Percentiles rank a stretch among this genome's conserved stretches.
Conservation (phyloP, 2,113 vertebrate species). For the Tragelaphus imberbis region DNA sequence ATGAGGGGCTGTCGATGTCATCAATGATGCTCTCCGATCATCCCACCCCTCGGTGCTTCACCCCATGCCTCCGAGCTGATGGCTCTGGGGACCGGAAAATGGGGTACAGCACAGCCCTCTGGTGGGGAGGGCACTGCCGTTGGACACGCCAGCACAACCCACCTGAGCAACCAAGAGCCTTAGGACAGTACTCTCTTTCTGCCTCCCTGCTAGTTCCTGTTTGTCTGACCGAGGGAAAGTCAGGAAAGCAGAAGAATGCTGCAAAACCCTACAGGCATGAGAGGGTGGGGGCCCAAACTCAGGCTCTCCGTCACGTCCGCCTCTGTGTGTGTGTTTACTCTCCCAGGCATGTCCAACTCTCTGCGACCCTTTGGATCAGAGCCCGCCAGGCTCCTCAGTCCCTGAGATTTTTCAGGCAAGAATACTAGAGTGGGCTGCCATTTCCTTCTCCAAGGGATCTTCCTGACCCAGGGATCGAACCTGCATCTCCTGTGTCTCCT, state of each 20-base stretch:
- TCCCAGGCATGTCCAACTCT: neutral
- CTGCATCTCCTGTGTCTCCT: neutral
- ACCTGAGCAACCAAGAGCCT: neutral
- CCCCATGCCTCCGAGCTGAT: accelerated
- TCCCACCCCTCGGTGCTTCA: neutral
- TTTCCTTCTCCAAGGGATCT: neutral
- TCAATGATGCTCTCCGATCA: neutral
- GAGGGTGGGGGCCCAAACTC: constrained; percentile 48
- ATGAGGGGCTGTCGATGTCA: neutral
- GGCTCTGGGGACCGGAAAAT: neutral
- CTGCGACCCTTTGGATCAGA: neutral
- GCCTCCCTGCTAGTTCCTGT: constrained; percentile 56
- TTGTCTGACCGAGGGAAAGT: constrained; percentile 45
- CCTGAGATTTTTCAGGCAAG: neutral
- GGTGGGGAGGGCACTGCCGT: accelerated
- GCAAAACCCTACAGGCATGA: neutral
- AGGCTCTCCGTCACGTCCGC: neutral
- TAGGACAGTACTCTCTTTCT: constrained; percentile 42
- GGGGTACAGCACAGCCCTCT: neutral
- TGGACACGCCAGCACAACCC: neutral
- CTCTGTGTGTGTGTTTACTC: neutral
- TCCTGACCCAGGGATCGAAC: neutral
- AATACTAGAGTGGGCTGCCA: neutral
- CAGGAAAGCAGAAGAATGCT: neutral
- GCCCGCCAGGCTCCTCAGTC: neutral